These are phyloP conservation scores for Venustaconcha ellipsiformis DNA, from an alignment of 1,140 invertebrate species.

Conservation along the genomic window DNA sequence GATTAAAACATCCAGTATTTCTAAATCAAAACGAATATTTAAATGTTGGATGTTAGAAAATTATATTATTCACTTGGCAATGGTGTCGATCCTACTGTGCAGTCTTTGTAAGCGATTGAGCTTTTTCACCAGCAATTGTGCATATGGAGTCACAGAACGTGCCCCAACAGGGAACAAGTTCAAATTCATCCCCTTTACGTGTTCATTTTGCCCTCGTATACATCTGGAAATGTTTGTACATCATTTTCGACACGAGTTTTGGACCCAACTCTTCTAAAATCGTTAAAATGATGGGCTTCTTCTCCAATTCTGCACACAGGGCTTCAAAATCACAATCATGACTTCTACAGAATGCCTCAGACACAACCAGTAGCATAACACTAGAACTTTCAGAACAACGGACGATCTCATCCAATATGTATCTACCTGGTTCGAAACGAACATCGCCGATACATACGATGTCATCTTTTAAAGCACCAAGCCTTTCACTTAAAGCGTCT, in stretches of 20 bases:
- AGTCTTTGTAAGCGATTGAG: no score
- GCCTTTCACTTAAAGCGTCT: neutral
- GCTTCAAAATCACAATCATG: neutral
- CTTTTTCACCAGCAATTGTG: no score
- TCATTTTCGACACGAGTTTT: neutral
- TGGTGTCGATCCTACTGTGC: no score
- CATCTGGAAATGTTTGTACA: neutral
- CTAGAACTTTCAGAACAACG: neutral
- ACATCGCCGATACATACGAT: neutral
- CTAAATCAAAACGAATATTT: no score
- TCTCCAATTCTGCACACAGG: neutral
- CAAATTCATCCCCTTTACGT: no score
- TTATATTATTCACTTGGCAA: no score
- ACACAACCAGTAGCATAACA: slow-evolving; percentile 3
- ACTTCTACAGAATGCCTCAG: slow-evolving; percentile 6
- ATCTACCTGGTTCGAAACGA: neutral
- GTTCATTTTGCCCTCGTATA: neutral
- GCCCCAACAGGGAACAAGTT: no score
- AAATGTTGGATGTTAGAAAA: no score
- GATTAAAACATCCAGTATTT: no score
- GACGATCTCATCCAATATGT: neutral
- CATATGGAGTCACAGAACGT: no score
- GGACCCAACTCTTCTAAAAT: slow-evolving; percentile 1
- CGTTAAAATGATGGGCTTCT: slow-evolving; percentile 3
- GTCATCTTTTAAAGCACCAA: neutral